phyloP scores from a whole-genome alignment of 2,888 invertebrate genomes.

The Dynastes maya region DNA sequence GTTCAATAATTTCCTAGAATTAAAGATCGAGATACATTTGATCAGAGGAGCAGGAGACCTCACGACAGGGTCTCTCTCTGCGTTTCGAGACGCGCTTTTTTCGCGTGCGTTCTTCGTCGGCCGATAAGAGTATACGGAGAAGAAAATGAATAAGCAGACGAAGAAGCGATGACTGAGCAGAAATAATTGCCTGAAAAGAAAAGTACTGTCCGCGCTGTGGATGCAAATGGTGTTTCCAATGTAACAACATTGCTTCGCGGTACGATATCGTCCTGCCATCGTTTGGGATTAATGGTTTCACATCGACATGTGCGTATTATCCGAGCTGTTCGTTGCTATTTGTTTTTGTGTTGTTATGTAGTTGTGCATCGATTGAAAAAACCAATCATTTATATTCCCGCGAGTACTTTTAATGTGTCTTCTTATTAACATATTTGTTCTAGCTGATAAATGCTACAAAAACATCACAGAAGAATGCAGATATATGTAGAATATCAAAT shows the following conservation, averaged over 20 bases:
- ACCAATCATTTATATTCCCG: no score
- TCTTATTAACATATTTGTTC: no score
- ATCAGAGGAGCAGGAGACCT: conserved; percentile 15
- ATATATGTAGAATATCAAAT: no score
- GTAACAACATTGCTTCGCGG: neutral
- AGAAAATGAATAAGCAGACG: conserved; percentile 31
- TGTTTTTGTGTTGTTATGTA: no score
- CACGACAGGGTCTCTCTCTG: neutral
- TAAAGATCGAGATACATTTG: conserved; percentile 36
- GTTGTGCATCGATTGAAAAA: no score
- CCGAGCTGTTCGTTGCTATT: no score
- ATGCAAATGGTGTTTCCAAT: conserved; percentile 21
- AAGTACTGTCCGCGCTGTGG: conserved; percentile 8
- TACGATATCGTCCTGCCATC: conserved; percentile 6
- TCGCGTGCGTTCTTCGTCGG: conserved; percentile 30
- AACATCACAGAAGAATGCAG: no score
- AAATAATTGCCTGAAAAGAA: conserved; percentile 30
- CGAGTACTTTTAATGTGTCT: no score
- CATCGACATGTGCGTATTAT: neutral
- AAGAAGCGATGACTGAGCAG: conserved; percentile 35
- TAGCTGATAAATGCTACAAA: no score
- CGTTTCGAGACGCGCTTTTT: conserved; percentile 6
- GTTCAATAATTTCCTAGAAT: conserved; percentile 42
- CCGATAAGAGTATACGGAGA: neutral
- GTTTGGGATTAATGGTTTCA: conserved; percentile 14